Evolutionary conservation across 1,140 invertebrate species (phyloP).

Genomic region (Drosophila melanica): DNA sequence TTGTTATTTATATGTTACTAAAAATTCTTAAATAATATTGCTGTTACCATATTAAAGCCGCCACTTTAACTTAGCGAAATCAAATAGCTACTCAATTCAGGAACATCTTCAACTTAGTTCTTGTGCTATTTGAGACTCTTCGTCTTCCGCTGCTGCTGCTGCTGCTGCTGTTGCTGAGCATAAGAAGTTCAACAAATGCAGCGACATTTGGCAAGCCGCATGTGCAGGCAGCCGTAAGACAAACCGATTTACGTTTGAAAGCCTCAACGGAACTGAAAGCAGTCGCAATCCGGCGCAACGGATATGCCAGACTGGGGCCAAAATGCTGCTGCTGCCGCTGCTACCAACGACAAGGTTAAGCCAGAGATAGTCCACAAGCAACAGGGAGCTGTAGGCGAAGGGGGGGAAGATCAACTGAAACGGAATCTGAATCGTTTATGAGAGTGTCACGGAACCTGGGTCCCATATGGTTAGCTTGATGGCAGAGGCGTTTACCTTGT

Average conservation of each 20-base stretch:
- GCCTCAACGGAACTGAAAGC: conserved; percentile 51
- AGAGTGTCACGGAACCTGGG: conserved; percentile 25
- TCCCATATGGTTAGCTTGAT: conserved; percentile 42
- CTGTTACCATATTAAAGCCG: too few relatives aligned
- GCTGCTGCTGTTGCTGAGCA: conserved; percentile 13
- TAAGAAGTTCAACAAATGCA: conserved; percentile 54
- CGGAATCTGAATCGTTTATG: conserved; percentile 66
- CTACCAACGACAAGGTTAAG: conserved; percentile 70
- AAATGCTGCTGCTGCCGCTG: conserved; percentile 24
- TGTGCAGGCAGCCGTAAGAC: conserved; percentile 69
- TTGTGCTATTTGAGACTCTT: conserved; percentile 8
- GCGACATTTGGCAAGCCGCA: conserved; percentile 46
- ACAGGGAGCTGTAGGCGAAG: background rate
- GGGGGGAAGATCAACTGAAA: conserved; percentile 24
- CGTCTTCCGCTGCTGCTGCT: background rate
- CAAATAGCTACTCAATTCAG: background rate
- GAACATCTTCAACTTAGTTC: background rate
- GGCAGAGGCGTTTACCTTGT: conserved; percentile 48
- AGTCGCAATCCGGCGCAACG: conserved; percentile 30
- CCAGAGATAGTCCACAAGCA: conserved; percentile 10
- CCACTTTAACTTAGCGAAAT: too few relatives aligned
- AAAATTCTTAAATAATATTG: too few relatives aligned
- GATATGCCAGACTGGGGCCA: conserved; percentile 13
- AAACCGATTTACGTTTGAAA: conserved; percentile 71
- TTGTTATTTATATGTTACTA: too few relatives aligned